Evolutionary conservation across 2,888 invertebrate species (phyloP), one percentile per base, ranked within the genome.

Genomic region (Drepanosiphum platanoidis): DNA sequence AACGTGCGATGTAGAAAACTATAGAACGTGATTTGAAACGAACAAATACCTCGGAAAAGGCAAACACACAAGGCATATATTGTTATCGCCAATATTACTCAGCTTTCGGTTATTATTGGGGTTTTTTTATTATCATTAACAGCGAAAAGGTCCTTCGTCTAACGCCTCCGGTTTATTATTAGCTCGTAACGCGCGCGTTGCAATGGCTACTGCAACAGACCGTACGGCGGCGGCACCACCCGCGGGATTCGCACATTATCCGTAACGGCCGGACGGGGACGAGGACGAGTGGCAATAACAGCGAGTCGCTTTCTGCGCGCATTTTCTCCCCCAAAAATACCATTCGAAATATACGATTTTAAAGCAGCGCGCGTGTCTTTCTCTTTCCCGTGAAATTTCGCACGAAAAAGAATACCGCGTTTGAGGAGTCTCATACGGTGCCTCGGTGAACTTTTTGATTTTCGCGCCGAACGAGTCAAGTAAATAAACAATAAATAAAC

Each of bases 191-290:
- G 13, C 39, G 22, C n/a, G 30, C 11, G 71, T 15, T 4, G 39
- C 36, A n/a, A 36, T 15, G 39, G 27, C 52, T 13, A 18, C 11
- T 13, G 46, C 13, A 15, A 0, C 46, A 15, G 15, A 18, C 22
- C 22, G 22, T 22, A 52, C 52, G 18, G 22, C 22, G 52, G 52
- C 15, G 46, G 5, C 39, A n/a, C n/a, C 71, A 39, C 71, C 39
- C 71, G 39, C 27, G 27, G 39, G 39, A 71, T 39, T 71, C 71
- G 15, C 71, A 71, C 71, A 39, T 71, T 71, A 27, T 71, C 15
- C 71, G 27, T 39, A 71, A 71, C n/a, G 27, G 71, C 15, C 27
- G 39, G 27, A 71, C 36, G n/a, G 39, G 15, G 13, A 70, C n/a
- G 36, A 70, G 7, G 4, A 52, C 39, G 39, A 39, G 11, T 8